phyloP scores from a whole-genome alignment of 2,113 vertebrate species.

The Anguilla japonica region DNA sequence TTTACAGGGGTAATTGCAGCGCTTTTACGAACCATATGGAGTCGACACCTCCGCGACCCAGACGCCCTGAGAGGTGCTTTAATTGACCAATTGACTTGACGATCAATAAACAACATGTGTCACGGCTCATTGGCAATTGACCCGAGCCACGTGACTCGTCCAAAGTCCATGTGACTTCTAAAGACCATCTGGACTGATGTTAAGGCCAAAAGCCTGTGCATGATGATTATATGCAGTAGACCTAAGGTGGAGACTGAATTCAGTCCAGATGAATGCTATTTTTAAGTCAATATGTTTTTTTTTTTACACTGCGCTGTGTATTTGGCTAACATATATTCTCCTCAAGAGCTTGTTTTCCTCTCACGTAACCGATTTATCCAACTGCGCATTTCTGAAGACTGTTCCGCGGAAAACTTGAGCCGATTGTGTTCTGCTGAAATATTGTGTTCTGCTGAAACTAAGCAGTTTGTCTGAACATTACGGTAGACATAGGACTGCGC shows the following conservation, averaged over 20 bases:
- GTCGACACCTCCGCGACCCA: slow-evolving; percentile 33
- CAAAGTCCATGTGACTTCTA: slow-evolving; percentile 30
- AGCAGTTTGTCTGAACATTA: neutral
- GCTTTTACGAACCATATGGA: neutral
- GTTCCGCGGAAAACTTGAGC: too few species aligned
- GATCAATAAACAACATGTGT: slow-evolving; percentile 60
- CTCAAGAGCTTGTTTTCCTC: neutral
- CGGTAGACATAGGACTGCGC: too few species aligned
- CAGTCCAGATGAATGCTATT: neutral
- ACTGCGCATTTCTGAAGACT: neutral
- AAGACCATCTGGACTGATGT: slow-evolving; percentile 53
- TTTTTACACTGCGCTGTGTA: neutral
- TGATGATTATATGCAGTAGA: neutral
- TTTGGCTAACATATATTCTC: neutral
- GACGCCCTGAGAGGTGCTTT: slow-evolving; percentile 42
- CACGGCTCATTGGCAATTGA: slow-evolving; percentile 55
- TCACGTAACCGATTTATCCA: neutral
- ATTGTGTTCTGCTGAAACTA: too few species aligned
- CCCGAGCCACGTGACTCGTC: slow-evolving; percentile 36
- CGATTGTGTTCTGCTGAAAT: too few species aligned
- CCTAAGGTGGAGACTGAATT: neutral
- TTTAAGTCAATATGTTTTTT: neutral
- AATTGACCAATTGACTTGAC: slow-evolving; percentile 61
- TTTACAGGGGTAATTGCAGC: neutral
- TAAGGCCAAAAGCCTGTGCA: neutral